Percentiles rank a stretch among this genome's conserved stretches.
Conservation (phyloP, 2,888 invertebrate species). For the Troides helena region DNA sequence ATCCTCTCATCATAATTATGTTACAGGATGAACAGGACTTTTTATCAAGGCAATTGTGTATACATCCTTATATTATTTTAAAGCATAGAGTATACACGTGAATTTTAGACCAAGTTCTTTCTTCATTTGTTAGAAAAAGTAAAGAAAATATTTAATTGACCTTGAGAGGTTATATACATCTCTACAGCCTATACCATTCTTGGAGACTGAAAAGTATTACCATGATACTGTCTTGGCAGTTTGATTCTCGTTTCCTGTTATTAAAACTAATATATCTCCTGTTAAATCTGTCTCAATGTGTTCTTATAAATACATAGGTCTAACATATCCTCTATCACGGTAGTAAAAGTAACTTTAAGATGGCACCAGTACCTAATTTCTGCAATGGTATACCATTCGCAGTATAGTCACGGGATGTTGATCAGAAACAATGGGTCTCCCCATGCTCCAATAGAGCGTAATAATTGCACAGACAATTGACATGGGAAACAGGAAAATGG, state of each 20-base stretch:
- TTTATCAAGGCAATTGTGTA: neutral
- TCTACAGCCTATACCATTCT: too few species aligned
- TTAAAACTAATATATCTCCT: too few species aligned
- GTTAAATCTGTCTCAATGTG: neutral
- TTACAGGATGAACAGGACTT: neutral
- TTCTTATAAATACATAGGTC: neutral
- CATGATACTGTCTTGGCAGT: too few species aligned
- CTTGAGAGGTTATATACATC: too few species aligned
- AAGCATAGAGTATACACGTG: too few species aligned
- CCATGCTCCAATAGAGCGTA: slow-evolving; percentile 75
- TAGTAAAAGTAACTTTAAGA: slow-evolving; percentile 1
- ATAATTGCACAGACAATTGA: slow-evolving; percentile 66
- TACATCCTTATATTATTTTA: neutral
- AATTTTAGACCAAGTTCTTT: too few species aligned
- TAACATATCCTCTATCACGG: neutral
- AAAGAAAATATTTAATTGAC: too few species aligned
- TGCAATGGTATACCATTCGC: slow-evolving; percentile 41
- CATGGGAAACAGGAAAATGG: slow-evolving; percentile 62
- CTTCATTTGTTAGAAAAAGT: neutral
- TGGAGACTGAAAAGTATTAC: too few species aligned
- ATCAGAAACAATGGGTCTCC: slow-evolving; percentile 58
- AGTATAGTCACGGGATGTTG: slow-evolving; percentile 56
- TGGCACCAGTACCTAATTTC: slow-evolving; percentile 26
- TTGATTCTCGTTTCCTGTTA: too few species aligned
- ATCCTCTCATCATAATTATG: too few species aligned